Conservation (phyloP, 2,888 invertebrate genomes). For the Zeuzera pyrina region DNA sequence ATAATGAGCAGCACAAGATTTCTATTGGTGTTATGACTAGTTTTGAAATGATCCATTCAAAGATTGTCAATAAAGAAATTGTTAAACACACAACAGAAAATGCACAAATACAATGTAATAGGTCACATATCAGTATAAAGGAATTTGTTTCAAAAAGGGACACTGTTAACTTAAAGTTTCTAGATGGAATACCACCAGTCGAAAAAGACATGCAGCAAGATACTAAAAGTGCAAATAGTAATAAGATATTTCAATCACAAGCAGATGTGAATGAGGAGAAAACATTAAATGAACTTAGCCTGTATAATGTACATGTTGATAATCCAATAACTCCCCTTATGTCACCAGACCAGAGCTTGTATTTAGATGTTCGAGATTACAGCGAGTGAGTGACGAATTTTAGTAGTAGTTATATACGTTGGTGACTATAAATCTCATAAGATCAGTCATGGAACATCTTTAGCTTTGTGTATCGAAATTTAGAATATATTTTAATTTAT, state of each 20-base stretch:
- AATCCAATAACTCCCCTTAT: conserved; percentile 59
- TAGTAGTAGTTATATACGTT: neutral
- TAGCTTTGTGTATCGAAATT: too few relatives aligned
- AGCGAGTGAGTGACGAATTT: conserved; percentile 47
- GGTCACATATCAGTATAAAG: conserved; percentile 57
- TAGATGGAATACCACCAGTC: conserved; percentile 52
- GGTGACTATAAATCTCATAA: neutral
- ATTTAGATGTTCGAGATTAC: conserved; percentile 61
- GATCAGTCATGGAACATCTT: too few relatives aligned
- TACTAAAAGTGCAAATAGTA: conserved; percentile 6
- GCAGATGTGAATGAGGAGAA: conserved; percentile 41
- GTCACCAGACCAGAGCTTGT: conserved; percentile 60
- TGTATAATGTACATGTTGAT: conserved; percentile 59
- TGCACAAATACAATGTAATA: conserved; percentile 57
- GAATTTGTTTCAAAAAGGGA: conserved; percentile 42
- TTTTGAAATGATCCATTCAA: conserved; percentile 75
- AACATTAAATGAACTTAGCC: conserved; percentile 57
- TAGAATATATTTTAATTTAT: neutral
- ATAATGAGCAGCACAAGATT: conserved; percentile 66
- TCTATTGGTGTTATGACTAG: conserved; percentile 83
- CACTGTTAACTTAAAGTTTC: conserved; percentile 46
- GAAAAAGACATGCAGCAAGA: conserved; percentile 18
- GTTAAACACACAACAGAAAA: conserved; percentile 39
- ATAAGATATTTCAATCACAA: conserved; percentile 7
- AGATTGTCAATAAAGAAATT: conserved; percentile 53